phyloP scores from a whole-genome alignment of 2,797 vertebrate genomes.

The Erpetoichthys calabaricus region DNA sequence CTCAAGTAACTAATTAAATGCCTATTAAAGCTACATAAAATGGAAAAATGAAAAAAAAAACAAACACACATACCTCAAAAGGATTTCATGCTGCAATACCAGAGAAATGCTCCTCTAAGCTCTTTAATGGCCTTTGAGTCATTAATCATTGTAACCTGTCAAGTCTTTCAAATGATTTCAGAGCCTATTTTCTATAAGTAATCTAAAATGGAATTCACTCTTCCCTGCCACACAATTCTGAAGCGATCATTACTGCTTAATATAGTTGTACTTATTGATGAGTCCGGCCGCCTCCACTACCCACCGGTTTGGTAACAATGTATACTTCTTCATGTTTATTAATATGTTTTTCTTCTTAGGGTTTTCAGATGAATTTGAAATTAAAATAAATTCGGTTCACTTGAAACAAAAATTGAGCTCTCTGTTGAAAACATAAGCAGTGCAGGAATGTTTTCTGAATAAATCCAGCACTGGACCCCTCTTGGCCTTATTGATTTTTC shows the following conservation, averaged over 20 bases:
- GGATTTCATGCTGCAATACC: not conserved
- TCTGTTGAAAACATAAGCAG: too few relatives aligned
- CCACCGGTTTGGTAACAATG: too few relatives aligned
- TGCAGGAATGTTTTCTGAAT: too few relatives aligned
- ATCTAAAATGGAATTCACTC: not conserved
- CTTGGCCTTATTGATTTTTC: too few relatives aligned
- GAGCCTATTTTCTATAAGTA: constrained; percentile 1
- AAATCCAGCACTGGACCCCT: too few relatives aligned
- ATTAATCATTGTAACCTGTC: not conserved
- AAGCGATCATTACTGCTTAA: not conserved
- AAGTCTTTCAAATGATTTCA: not conserved
- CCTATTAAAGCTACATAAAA: constrained; percentile 2
- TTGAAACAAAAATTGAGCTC: too few relatives aligned
- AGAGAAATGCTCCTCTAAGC: not conserved
- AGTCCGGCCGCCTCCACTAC: too few relatives aligned
- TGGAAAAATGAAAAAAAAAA: too few relatives aligned
- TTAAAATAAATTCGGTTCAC: too few relatives aligned
- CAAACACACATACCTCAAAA: constrained; percentile 2
- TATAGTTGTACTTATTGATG: not conserved
- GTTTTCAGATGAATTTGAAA: too few relatives aligned
- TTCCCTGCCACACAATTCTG: constrained; percentile 1
- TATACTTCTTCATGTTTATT: too few relatives aligned
- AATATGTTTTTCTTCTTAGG: too few relatives aligned
- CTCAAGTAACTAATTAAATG: constrained; percentile 6
- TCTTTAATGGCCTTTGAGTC: not conserved